These are phyloP conservation scores for Kryphioiulus occultus DNA, from an alignment of 2,888 invertebrate species.

Conservation along the genomic window DNA sequence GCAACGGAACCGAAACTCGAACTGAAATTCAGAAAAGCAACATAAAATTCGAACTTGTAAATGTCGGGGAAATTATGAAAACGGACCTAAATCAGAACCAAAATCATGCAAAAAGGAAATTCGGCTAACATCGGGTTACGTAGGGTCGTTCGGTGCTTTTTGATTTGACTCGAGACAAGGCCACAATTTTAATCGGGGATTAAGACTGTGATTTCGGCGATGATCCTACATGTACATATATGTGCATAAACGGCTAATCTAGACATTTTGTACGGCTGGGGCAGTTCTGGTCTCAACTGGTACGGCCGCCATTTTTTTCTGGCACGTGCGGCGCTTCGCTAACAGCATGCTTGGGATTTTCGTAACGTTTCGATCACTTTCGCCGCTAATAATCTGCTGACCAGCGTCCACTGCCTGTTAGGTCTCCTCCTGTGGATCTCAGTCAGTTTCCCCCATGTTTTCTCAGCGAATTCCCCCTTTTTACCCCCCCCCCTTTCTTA, in stretches of 20 bases:
- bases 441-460: neutral
- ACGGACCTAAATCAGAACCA: no score
- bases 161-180: conserved; percentile 22
- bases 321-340: neutral
- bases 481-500: neutral
- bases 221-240: no score
- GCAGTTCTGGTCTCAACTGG: neutral
- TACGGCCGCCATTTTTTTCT: neutral
- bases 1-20: no score
- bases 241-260: neutral
- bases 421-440: neutral
- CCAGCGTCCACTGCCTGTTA: neutral
- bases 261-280: no score
- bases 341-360: neutral
- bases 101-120: no score
- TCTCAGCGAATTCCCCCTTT: neutral
- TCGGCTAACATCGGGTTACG: neutral
- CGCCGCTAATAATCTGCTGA: conserved; percentile 6
- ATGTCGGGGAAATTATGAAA: no score
- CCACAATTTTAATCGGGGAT: neutral
- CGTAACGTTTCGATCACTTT: conserved; percentile 4
- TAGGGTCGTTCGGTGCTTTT: neutral
- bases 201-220: conserved; percentile 12
- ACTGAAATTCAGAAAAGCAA: no score
- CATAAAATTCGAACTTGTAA: no score